Conservation (phyloP, 2,113 vertebrate genomes). For the Pseudorhombus dupliciocellatus region DNA sequence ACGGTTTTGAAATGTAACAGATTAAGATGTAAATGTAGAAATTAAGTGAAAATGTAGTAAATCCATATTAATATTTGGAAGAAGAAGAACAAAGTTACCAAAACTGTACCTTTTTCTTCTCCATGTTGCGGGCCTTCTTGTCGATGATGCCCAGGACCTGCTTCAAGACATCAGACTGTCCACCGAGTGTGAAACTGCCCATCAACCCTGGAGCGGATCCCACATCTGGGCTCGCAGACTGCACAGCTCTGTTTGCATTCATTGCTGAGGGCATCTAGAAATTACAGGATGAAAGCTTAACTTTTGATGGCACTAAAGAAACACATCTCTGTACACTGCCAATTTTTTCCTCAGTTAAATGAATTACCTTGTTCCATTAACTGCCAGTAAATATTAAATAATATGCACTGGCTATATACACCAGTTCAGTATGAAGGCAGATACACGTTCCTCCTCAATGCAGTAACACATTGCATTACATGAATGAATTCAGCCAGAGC, state of each 20-base stretch:
- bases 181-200: slow-evolving; percentile 65
- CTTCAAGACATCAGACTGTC: slow-evolving; percentile 89
- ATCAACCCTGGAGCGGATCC: slow-evolving; percentile 81
- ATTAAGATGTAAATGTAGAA: neutral
- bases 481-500: slow-evolving; percentile 1
- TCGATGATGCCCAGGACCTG: slow-evolving; percentile 94
- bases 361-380: neutral
- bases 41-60: neutral
- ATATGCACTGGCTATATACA: neutral
- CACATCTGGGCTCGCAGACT: slow-evolving; percentile 82
- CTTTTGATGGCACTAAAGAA: neutral
- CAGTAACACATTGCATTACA: neutral
- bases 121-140: slow-evolving; percentile 95
- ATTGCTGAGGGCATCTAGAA: slow-evolving; percentile 94
- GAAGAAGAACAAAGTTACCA: neutral
- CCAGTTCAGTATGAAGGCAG: neutral
- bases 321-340: neutral
- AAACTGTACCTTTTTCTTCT: slow-evolving; percentile 92
- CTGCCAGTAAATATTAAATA: neutral
- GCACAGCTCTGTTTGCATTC: slow-evolving; percentile 85
- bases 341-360: neutral
- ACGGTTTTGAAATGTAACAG: neutral
- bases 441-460: neutral
- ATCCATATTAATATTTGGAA: neutral
- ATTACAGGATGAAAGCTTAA: slow-evolving; percentile 1